phyloP scores from a whole-genome alignment of 2,888 invertebrate genomes.

The Laothoe populi region DNA sequence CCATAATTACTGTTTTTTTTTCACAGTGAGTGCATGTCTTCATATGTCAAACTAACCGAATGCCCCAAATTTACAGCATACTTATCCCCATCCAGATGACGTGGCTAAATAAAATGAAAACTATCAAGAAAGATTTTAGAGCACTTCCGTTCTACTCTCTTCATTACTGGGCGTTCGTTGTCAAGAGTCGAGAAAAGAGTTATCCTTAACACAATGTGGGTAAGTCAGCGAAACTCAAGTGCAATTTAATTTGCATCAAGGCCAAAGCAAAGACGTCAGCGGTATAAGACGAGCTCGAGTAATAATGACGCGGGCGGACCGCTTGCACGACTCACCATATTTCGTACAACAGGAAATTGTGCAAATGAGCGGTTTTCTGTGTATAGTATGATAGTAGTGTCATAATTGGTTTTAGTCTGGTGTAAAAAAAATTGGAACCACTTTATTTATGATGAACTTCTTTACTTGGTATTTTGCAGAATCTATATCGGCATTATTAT shows the following conservation, averaged over 20 bases:
- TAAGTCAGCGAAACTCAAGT: slow-evolving; percentile 73
- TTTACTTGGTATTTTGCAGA: too few relatives aligned
- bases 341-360: slow-evolving; percentile 33
- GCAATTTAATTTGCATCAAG: slow-evolving; percentile 77
- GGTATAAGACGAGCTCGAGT: slow-evolving; percentile 45
- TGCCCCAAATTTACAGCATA: not conserved
- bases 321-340: slow-evolving; percentile 52
- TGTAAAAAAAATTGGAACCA: not conserved
- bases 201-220: slow-evolving; percentile 62
- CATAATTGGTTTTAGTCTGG: not conserved
- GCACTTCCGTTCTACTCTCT: slow-evolving; percentile 30
- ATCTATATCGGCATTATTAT: too few relatives aligned
- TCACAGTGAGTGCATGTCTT: not conserved
- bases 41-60: not conserved
- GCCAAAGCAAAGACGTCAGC: slow-evolving; percentile 67
- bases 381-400: slow-evolving; percentile 23
- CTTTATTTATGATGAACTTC: not conserved
- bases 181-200: slow-evolving; percentile 52
- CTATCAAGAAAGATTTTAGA: slow-evolving; percentile 32
- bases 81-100: not conserved
- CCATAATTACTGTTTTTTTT: not conserved
- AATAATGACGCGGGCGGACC: slow-evolving; percentile 45
- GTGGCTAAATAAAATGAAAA: slow-evolving; percentile 8
- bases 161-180: slow-evolving; percentile 20
- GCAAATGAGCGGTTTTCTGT: slow-evolving; percentile 45